Evolutionary conservation across 2,888 invertebrate species (phyloP).

Genomic region (Drosophila recens): DNA sequence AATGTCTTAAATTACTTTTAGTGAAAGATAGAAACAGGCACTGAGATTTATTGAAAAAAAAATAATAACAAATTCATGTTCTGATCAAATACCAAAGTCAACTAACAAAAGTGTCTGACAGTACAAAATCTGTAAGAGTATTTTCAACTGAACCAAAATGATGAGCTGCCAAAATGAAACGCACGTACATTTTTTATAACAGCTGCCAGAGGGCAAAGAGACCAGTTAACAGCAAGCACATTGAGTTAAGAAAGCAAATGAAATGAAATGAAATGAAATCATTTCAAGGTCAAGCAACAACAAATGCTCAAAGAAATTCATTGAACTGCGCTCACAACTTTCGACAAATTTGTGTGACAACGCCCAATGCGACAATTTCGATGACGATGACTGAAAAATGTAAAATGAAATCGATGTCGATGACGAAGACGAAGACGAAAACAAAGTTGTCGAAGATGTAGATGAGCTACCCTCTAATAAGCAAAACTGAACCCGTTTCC

Average conservation of each 20-base stretch:
- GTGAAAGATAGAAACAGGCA: too few species aligned
- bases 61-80: too few species aligned
- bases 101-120: not conserved
- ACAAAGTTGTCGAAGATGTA: constrained; percentile 1
- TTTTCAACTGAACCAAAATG: constrained; percentile 20
- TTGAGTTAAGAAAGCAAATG: constrained; percentile 24
- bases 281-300: constrained; percentile 66
- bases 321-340: constrained; percentile 61
- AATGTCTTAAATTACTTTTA: too few species aligned
- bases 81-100: not conserved
- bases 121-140: constrained; percentile 28
- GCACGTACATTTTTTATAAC: constrained; percentile 47
- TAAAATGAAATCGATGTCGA: not conserved
- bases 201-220: constrained; percentile 50
- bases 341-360: constrained; percentile 51
- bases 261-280: constrained; percentile 39
- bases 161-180: constrained; percentile 38
- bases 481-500: constrained; percentile 19
- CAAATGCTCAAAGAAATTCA: constrained; percentile 63
- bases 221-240: not conserved
- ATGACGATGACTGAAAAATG: constrained; percentile 10
- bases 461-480: constrained; percentile 21
- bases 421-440: constrained; percentile 4
- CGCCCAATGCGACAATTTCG: constrained; percentile 37
- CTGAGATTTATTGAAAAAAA: too few species aligned